phyloP scores from a whole-genome alignment of 2,797 vertebrate genomes.

The Xiphophorus birchmanni region DNA sequence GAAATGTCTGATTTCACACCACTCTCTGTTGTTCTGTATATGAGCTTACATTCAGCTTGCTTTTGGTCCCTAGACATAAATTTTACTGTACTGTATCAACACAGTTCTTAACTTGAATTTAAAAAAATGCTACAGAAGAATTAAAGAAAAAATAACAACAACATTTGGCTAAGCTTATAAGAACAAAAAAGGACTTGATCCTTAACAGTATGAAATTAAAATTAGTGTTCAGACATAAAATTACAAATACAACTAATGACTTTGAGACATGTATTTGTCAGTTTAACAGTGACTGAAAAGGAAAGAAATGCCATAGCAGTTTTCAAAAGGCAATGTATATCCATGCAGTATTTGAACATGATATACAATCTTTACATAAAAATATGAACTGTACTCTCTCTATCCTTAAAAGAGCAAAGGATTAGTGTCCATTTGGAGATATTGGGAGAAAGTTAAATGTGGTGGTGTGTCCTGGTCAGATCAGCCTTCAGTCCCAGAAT shows the following conservation, averaged over 20 bases:
- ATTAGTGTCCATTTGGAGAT: not conserved
- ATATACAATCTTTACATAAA: not conserved
- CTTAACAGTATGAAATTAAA: not conserved
- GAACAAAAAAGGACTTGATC: not conserved
- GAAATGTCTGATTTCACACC: conserved; percentile 64
- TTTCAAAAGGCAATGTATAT: not conserved
- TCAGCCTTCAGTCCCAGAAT: not conserved
- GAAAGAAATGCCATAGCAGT: not conserved
- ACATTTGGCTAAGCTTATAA: not conserved
- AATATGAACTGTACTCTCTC: not conserved
- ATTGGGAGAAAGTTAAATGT: not conserved
- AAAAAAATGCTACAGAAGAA: not conserved
- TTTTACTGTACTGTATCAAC: not conserved
- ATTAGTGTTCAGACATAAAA: not conserved
- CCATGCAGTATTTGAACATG: not conserved
- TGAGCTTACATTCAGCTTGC: not conserved
- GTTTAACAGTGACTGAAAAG: not conserved
- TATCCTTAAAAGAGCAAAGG: not conserved
- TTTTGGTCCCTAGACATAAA: not conserved
- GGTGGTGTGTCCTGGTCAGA: not conserved
- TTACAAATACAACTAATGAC: not conserved
- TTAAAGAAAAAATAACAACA: not conserved
- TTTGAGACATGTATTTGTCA: not conserved
- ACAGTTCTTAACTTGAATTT: not conserved
- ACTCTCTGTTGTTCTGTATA: conserved; percentile 59